Evolutionary conservation across 2,888 invertebrate species (phyloP), one percentile per base, ranked within the genome.

Genomic region (Eudemis profundana): DNA sequence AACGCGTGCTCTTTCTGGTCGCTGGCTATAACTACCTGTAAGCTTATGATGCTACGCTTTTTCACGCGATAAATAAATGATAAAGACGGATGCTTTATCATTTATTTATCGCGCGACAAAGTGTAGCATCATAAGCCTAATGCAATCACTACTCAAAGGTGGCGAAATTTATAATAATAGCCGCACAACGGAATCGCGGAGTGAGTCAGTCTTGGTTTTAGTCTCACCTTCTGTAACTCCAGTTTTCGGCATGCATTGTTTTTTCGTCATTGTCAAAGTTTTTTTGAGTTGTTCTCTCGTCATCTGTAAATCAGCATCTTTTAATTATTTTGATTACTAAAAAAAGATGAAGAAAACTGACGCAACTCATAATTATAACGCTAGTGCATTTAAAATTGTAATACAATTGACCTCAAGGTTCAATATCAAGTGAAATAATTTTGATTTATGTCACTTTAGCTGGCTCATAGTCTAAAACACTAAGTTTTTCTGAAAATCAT

Each of bases 181-280:
- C n/a, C n/a, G n/a, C n/a, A n/a, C n/a, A n/a, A n/a, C n/a, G n/a
- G n/a, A 61, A 29, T 23, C 36, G 17, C 7, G 17, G 8, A 38
- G 44, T 7, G 14, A n/a, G 51, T 49, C n/a, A 56, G 40, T 27
- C 7, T 1, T 17, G 3, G 15, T 23, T 49, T 15, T 46, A 17
- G 14, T 27, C 56, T 81, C 82, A 94, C 94, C 94, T 77, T 91
- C 84, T 5, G 90, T 83, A 0, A 90, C 89, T 67, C 93, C 93
- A 40, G 85, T 87, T 84, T 95, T 95, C 10, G 93, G 91, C 71
- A 93, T 81, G 69, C 95, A 95, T 23, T 93, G 92, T 54, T 94
- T 94, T 60, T 95, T 90, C 77, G 95, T 89, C 8, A 94, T 74
- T 51, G 89, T 91, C 61, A 93, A 87, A 0, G 95, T 93, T 44